Evolutionary conservation across 1,140 invertebrate genomes (phyloP).

Genomic region (Pachypeltis micranthus): DNA sequence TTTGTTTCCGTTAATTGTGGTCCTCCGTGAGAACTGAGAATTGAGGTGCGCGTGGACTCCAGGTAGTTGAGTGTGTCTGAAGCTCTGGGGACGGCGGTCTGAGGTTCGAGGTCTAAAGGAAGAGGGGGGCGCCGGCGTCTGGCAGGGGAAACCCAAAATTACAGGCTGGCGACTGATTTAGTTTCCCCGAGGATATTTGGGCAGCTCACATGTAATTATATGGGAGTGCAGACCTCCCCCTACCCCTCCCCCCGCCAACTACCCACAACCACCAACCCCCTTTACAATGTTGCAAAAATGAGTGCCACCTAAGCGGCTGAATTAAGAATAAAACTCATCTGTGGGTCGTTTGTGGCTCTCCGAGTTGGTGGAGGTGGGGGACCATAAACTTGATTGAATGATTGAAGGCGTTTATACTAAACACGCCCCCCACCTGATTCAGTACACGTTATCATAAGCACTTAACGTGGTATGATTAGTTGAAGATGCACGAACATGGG

Average conservation of each 20-base stretch:
- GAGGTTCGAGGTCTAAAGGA: not conserved
- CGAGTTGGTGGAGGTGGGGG: too few species aligned
- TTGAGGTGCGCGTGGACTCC: conserved; percentile 6
- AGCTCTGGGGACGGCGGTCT: too few species aligned
- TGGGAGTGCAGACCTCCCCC: not conserved
- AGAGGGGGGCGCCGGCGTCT: conserved; percentile 1
- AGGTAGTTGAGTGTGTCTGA: conserved; percentile 3
- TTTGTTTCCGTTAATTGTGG: conserved; percentile 8
- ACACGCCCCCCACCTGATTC: too few species aligned
- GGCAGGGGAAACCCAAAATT: not conserved
- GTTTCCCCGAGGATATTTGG: conserved; percentile 7
- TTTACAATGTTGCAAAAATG: conserved; percentile 2
- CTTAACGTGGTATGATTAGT: too few species aligned
- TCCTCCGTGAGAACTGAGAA: not conserved
- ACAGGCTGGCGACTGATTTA: conserved; percentile 6
- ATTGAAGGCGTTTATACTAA: too few species aligned
- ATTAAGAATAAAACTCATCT: too few species aligned
- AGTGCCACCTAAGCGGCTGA: conserved; percentile 2
- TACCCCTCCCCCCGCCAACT: too few species aligned
- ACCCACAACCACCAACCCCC: too few species aligned
- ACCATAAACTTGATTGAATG: too few species aligned
- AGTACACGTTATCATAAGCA: too few species aligned
- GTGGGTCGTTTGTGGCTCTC: too few species aligned
- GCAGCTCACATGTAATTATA: conserved; percentile 3
- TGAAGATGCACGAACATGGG: too few species aligned